These are phyloP conservation scores for Nycticebus coucang DNA, from an alignment of 2,113 vertebrate species.

Conservation along the genomic window DNA sequence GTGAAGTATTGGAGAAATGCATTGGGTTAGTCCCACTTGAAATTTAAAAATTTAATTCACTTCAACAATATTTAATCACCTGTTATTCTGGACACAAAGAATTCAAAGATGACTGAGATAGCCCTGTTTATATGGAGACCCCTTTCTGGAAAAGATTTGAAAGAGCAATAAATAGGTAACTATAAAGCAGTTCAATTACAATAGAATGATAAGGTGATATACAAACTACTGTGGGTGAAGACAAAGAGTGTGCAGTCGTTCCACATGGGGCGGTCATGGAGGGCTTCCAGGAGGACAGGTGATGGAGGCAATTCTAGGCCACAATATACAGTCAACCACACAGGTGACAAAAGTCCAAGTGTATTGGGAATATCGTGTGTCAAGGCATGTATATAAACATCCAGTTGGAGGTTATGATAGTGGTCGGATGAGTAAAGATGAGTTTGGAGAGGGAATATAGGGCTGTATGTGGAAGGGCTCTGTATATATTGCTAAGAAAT, in stretches of 20 bases:
- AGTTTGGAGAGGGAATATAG: neutral
- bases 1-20: neutral
- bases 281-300: neutral
- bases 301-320: neutral
- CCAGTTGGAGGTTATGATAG: neutral
- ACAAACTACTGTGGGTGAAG: neutral
- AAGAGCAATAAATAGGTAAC: neutral
- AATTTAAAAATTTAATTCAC: neutral
- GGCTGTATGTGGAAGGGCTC: neutral
- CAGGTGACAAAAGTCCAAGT: neutral
- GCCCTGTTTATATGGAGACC: neutral
- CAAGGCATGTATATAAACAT: neutral
- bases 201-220: neutral
- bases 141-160: neutral
- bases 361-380: neutral
- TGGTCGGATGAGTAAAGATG: neutral
- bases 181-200: neutral
- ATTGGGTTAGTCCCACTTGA: neutral
- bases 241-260: neutral
- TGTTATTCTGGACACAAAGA: neutral
- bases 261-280: neutral
- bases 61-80: neutral
- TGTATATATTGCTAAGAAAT: neutral
- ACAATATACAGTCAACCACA: neutral
- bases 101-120: neutral